Percentiles rank a stretch among this genome's conserved stretches.
Evolutionary conservation across 1,140 invertebrate genomes (phyloP).

Genomic region (Paraescarpia echinospica): DNA sequence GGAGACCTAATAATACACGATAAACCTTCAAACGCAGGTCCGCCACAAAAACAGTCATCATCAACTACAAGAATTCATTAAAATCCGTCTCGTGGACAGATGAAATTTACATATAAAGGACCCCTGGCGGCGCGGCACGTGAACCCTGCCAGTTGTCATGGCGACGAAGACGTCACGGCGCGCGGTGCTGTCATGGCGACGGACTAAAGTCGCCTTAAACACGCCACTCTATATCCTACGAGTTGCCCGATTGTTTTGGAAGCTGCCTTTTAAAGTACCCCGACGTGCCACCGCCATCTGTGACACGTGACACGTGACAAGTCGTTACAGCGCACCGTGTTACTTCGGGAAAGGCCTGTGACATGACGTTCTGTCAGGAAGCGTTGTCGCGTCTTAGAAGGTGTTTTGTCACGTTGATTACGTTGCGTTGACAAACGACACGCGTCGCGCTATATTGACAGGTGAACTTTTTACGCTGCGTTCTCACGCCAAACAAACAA

Average conservation of each 20-base stretch:
- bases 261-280: background rate
- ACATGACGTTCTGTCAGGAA: background rate
- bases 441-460: background rate
- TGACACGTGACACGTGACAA: background rate
- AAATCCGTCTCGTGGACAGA: background rate
- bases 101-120: background rate
- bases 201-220: background rate
- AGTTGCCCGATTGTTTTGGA: background rate
- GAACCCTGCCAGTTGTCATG: background rate
- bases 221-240: background rate
- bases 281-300: background rate
- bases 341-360: background rate
- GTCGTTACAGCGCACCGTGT: background rate
- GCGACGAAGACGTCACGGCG: background rate
- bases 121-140: background rate
- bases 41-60: background rate
- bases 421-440: background rate
- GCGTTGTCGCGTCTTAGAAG: background rate
- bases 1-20: background rate
- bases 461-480: background rate
- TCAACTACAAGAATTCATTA: background rate
- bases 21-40: background rate
- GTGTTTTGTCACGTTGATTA: background rate
- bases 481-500: background rate
- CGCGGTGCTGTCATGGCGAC: background rate